These are phyloP conservation scores for Alauda arvensis DNA, from an alignment of 2,797 vertebrate genomes.

Conservation along the genomic window DNA sequence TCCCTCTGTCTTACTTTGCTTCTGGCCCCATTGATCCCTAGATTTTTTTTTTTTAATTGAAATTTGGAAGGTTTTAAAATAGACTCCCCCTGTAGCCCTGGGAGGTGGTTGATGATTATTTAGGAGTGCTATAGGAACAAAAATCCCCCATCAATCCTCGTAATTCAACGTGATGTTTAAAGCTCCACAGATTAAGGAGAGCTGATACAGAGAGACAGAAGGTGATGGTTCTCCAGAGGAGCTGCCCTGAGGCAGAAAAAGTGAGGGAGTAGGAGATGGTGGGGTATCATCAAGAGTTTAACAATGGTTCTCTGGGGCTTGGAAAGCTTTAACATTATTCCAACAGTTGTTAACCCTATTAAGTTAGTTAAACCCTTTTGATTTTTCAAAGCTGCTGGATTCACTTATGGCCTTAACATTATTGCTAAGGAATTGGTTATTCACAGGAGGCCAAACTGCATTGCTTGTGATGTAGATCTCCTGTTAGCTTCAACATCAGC, in stretches of 20 bases:
- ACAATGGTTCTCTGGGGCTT: constrained; percentile 41
- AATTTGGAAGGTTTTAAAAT: constrained; percentile 22
- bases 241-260: constrained; percentile 35
- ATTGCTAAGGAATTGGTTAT: constrained; percentile 19
- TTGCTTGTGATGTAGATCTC: neutral
- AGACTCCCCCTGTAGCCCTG: neutral
- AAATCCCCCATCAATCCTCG: neutral
- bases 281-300: constrained; percentile 20
- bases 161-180: constrained; percentile 50
- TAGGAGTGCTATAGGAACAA: constrained; percentile 22
- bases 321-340: constrained; percentile 47
- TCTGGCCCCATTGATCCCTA: neutral
- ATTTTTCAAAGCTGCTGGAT: constrained; percentile 45
- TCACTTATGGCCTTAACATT: constrained; percentile 45
- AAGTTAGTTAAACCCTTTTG: constrained; percentile 59
- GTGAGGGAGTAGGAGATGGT: neutral
- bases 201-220: constrained; percentile 25
- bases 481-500: neutral
- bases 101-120: constrained; percentile 40
- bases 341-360: constrained; percentile 58
- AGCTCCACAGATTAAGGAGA: constrained; percentile 62
- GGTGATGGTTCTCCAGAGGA: neutral
- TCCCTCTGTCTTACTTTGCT: neutral
- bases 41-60: constrained; percentile 17
- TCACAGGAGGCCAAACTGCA: constrained; percentile 13